Base-by-base conservation (phyloP, 1,140 invertebrate genomes). In the Stegodyphus mimosarum region DNA sequence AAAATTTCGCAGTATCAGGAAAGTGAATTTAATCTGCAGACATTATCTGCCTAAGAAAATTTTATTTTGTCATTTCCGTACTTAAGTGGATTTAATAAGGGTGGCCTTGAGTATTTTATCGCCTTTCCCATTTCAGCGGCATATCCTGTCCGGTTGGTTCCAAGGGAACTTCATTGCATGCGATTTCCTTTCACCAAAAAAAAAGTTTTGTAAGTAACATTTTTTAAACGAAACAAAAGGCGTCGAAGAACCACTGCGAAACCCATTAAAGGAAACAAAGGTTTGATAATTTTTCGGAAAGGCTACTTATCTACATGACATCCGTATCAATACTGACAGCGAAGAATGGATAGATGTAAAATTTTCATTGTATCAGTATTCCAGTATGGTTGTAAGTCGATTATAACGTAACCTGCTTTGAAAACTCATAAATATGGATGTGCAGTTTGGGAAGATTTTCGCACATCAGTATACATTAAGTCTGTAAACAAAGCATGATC, bases 51-150 rank as follows among this genome's bases (percentile, higher is more conserved):
- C 48, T 66, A 74, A 55, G 69, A 83, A 83, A 83, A 83, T 83
- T 83, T 83, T 83, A 83, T 83, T 83, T 83, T 66, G 80, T 74
- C 80, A 74, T 83, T 83, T 83, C 71, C 80, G 80, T 67, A 83
- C 70, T 83, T 74, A 83, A 83, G 80, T 83, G 71, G 80, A 83
- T 83, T 83, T 83, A 83, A 83, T 83, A 83, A 74, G 50, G 18
- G 33, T 49, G 80, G 33, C 80, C 71, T 83, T 83, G 80, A 64
- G 60, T 17, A 74, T 83, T 83, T 83, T 83, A 83, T 83, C 80
- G 80, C 70, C 80, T 83, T 74, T 74, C n/a, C 51, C 50, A 73
- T 83, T 83, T 83, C 70, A 18, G 51, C 60, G 33, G 70, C n/a
- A 74, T 83, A 74, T 52, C 50, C 70, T 70, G 60, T 80, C 78